Conservation (phyloP, 2,888 invertebrate species). For the Himalopsyche japonica region DNA sequence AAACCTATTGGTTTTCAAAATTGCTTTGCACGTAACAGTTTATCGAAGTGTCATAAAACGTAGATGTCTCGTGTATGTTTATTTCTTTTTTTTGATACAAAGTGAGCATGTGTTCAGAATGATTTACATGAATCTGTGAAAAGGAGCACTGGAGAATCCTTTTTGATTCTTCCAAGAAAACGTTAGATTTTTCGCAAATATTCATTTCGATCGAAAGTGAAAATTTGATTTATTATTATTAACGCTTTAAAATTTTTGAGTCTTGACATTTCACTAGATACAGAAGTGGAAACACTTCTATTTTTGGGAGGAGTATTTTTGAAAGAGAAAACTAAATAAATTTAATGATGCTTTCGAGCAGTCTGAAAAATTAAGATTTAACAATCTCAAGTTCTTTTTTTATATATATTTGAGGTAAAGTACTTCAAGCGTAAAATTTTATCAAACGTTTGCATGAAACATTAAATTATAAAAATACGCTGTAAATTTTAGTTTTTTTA, state of each 20-base stretch:
- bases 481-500: too few relatives aligned
- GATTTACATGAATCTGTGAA: background rate
- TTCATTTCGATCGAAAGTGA: background rate
- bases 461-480: too few relatives aligned
- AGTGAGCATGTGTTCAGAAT: background rate
- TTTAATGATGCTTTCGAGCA: background rate
- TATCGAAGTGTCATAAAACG: background rate
- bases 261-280: background rate
- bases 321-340: background rate
- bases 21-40: background rate
- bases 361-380: background rate
- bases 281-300: background rate
- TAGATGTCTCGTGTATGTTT: background rate
- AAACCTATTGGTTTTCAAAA: background rate
- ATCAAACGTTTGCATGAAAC: too few relatives aligned
- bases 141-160: background rate
- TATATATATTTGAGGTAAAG: too few relatives aligned
- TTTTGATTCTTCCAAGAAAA: background rate
- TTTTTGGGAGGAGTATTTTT: too few relatives aligned
- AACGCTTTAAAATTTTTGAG: background rate
- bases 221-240: background rate
- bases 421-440: too few relatives aligned
- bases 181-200: background rate
- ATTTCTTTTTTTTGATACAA: background rate
- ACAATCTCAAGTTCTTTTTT: background rate